phyloP scores from a whole-genome alignment of 2,797 vertebrate genomes.

The Capromys pilorides region DNA sequence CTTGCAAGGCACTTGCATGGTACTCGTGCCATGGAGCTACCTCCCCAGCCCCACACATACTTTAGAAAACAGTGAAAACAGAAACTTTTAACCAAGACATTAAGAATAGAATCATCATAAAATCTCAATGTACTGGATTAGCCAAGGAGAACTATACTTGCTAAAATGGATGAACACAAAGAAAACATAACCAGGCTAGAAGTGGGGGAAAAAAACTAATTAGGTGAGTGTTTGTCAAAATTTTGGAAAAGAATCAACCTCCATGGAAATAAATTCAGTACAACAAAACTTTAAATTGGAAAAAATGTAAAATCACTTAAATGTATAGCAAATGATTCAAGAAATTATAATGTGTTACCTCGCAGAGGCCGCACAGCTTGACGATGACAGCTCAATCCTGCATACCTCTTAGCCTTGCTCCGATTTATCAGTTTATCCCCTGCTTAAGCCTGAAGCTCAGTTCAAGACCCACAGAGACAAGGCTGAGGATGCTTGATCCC shows the following conservation, averaged over 20 bases:
- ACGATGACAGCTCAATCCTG: not conserved
- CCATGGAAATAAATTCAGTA: not conserved
- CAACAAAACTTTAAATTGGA: conserved; percentile 43
- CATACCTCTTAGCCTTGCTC: not conserved
- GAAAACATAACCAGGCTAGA: conserved; percentile 18
- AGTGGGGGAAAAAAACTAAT: not conserved
- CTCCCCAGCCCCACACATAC: not conserved
- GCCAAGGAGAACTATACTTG: not conserved
- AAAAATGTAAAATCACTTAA: conserved; percentile 32
- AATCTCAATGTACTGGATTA: not conserved
- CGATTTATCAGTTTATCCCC: not conserved
- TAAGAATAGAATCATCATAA: conserved; percentile 16
- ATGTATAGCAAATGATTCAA: conserved; percentile 12
- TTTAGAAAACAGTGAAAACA: not conserved
- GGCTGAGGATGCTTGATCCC: not conserved
- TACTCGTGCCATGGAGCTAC: no score
- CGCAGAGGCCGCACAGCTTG: not conserved
- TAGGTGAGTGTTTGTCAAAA: not conserved
- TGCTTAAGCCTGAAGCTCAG: not conserved
- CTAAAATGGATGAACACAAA: not conserved
- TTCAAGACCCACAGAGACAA: not conserved
- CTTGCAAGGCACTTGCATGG: no score
- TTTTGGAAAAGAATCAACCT: conserved; percentile 29
- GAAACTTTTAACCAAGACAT: not conserved
- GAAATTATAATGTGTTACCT: not conserved